These are phyloP conservation scores for Catonia carolina DNA, from an alignment of 2,888 invertebrate species.

Conservation along the genomic window DNA sequence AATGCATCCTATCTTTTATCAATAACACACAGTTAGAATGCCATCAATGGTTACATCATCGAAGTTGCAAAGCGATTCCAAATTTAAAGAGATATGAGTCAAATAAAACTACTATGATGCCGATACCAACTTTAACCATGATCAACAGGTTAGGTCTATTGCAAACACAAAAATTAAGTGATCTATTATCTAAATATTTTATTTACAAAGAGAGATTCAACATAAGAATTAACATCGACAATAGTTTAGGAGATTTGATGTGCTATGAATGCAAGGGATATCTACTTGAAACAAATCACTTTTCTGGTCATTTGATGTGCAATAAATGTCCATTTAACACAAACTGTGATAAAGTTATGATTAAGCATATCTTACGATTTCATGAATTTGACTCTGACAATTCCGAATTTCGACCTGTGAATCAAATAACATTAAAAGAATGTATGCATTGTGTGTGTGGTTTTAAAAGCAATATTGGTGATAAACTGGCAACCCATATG, in stretches of 20 bases:
- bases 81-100: constrained; percentile 16
- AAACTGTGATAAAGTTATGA: constrained; percentile 73
- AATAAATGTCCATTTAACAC: constrained; percentile 76
- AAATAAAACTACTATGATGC: constrained; percentile 16
- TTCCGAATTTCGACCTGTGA: constrained; percentile 43
- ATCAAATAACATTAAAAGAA: constrained; percentile 52
- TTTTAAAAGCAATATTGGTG: constrained; percentile 49
- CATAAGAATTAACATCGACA: no score
- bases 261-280: constrained; percentile 72
- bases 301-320: constrained; percentile 68
- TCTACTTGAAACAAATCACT: constrained; percentile 65
- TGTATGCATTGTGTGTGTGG: constrained; percentile 75
- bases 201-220: no score
- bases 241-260: constrained; percentile 48
- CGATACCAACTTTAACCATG: constrained; percentile 5
- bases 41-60: constrained; percentile 40
- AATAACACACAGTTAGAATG: constrained; percentile 48
- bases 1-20: constrained; percentile 69
- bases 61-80: constrained; percentile 26
- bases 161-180: no score
- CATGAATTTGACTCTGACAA: constrained; percentile 37
- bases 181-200: no score
- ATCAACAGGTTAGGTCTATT: no score
- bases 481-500: constrained; percentile 51
- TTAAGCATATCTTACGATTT: constrained; percentile 57